Conservation (phyloP, 2,888 invertebrate genomes). For the Mystacides longicornis region DNA sequence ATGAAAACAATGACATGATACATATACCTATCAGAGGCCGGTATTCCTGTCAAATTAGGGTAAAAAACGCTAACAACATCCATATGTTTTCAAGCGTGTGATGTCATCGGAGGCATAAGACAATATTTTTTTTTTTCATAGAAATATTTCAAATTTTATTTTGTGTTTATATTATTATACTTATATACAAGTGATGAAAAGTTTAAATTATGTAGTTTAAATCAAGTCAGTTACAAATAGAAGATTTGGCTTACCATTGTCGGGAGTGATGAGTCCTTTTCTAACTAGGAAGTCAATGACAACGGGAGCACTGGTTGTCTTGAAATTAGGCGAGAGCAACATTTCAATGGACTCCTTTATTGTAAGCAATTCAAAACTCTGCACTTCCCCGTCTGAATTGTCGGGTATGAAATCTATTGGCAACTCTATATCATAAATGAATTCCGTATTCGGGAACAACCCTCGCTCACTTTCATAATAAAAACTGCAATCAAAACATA, state of each 20-base stretch:
- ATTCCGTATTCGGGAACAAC: conserved; percentile 89
- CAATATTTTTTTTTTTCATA: no score
- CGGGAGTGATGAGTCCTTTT: conserved; percentile 81
- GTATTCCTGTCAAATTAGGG: no score
- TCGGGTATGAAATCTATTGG: conserved; percentile 85
- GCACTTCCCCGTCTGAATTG: conserved; percentile 92
- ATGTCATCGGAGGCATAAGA: no score
- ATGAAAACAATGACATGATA: no score
- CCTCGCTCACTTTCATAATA: conserved; percentile 91
- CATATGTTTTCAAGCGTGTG: no score
- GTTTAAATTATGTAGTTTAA: no score
- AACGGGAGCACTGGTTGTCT: conserved; percentile 89
- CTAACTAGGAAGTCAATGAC: conserved; percentile 88
- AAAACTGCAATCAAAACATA: conserved; percentile 50
- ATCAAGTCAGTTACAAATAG: no score
- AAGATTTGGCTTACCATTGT: conserved; percentile 61
- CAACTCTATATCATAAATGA: conserved; percentile 86
- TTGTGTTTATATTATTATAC: no score
- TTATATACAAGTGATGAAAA: no score
- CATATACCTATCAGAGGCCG: no score
- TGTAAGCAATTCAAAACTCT: conserved; percentile 79
- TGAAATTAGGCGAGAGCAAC: conserved; percentile 77
- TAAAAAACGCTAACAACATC: no score
- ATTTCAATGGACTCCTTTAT: conserved; percentile 76
- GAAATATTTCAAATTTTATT: no score